Evolutionary conservation across 2,113 vertebrate genomes (phyloP).

Genomic region (Neoarius graeffei): DNA sequence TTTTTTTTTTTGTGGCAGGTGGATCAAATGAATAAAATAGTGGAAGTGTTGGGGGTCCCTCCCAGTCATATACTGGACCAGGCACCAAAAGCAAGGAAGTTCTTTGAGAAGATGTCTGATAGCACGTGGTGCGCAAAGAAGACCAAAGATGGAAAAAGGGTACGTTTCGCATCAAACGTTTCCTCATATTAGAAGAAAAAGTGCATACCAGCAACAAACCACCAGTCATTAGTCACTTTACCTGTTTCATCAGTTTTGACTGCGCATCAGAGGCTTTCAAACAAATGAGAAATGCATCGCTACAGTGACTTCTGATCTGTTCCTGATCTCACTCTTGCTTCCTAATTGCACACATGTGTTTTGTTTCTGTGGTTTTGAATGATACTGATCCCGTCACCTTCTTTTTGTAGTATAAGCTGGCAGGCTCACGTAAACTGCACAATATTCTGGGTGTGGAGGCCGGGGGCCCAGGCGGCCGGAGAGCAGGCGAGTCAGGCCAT

Average conservation of each 20-base stretch:
- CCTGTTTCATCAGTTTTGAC: not conserved
- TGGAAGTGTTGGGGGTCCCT: constrained; percentile 94
- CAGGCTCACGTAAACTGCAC: constrained; percentile 94
- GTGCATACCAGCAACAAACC: not conserved
- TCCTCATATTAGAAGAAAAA: not conserved
- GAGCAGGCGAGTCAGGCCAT: constrained; percentile 95
- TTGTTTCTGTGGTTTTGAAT: not conserved
- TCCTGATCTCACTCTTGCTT: not conserved
- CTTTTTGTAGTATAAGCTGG: constrained; percentile 82
- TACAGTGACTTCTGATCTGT: not conserved
- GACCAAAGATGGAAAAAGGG: constrained; percentile 99
- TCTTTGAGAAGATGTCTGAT: constrained; percentile 98
- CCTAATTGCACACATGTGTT: too few species aligned
- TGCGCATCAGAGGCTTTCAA: not conserved
- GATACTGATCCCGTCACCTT: not conserved
- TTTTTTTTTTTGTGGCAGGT: constrained; percentile 72
- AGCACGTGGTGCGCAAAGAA: constrained; percentile 99
- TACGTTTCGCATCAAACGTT: constrained; percentile 49
- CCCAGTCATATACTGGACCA: constrained; percentile 98
- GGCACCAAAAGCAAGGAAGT: constrained; percentile 99
- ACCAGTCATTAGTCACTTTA: not conserved
- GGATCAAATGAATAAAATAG: constrained; percentile 99
- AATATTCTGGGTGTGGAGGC: constrained; percentile 97
- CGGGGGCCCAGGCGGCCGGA: constrained; percentile 93
- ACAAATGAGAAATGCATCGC: not conserved